Base-by-base conservation (phyloP, 2,113 vertebrate species). In the Cariama cristata region DNA sequence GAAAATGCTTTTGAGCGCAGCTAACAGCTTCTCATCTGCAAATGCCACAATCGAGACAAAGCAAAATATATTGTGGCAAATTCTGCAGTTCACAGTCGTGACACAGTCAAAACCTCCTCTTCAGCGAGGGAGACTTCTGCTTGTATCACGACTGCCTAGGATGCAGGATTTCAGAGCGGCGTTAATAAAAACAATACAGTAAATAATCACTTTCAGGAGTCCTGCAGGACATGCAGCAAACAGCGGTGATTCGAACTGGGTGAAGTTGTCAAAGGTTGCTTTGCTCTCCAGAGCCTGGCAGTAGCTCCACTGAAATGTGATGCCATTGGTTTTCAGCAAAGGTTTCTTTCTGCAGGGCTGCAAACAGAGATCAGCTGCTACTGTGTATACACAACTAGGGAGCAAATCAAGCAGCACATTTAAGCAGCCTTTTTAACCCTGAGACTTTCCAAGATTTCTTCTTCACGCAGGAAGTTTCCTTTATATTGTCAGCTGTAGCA, bases 291-390 rank as follows among this genome's bases (percentile, higher is more conserved):
- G 97, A 98, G 98, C 98, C 98, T 99, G 99, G 99, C 98, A 98
- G 97, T 94, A 93, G 98, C 98, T 98, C 98, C 59, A 15, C 98
- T 99, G 99, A 99, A 99, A 99, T 98, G 98, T 98, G 99, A 99
- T 98, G 98, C 99, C 98, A 98, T 98, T 98, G 98, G 98, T 97
- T 98, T 99, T 98, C 98, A 98, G 98, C 98, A 97, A 98, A 98
- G 98, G 98, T 97, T 98, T 98, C 98, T 98, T 98, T 98, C 98
- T 98, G 98, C 98, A 97, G 98, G 98, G 98, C 98, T 99, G 99
- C 98, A 98, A 98, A 97, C 98, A 98, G 98, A 98, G 98, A 98
- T 98, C 98, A 98, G 98, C 98, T 97, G 98, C 98, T 97, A 97
- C 98, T 96, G 98, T 98, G 98, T 98, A 90, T 98, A 98, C 98